Conservation (phyloP, 2,797 vertebrate species). For the Anableps anableps region DNA sequence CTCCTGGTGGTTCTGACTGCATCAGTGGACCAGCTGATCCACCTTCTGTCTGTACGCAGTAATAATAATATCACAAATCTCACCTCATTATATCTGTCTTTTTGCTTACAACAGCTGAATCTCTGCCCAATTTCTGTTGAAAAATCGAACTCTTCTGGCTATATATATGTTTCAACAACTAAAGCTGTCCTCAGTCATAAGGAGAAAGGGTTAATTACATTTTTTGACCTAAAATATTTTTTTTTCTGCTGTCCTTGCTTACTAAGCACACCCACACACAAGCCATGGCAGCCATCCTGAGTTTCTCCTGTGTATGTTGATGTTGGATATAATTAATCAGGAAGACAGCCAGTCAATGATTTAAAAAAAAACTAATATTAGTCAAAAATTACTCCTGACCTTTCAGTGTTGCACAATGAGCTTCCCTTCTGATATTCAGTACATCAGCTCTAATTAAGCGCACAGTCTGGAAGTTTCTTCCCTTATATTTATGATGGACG, state of each 20-base stretch:
- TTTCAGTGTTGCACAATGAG: slow-evolving; percentile 48
- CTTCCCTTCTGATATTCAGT: slow-evolving; percentile 52
- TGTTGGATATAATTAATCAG: slow-evolving; percentile 55
- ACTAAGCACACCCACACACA: slow-evolving; percentile 49
- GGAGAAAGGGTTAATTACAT: slow-evolving; percentile 39
- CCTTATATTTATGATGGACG: slow-evolving; percentile 44
- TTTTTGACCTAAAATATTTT: slow-evolving; percentile 22
- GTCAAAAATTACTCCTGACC: slow-evolving; percentile 68
- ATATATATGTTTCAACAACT: slow-evolving; percentile 14
- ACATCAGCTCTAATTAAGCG: slow-evolving; percentile 53
- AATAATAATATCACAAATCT: neutral
- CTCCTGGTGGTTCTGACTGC: neutral
- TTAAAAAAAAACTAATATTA: slow-evolving; percentile 55
- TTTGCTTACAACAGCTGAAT: neutral
- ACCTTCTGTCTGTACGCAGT: neutral
- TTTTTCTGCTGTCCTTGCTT: slow-evolving; percentile 10
- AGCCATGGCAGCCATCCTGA: slow-evolving; percentile 18
- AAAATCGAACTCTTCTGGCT: slow-evolving; percentile 13
- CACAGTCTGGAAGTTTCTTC: slow-evolving; percentile 39
- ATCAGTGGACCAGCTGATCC: neutral
- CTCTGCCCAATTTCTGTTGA: slow-evolving; percentile 11
- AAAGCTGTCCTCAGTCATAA: slow-evolving; percentile 17
- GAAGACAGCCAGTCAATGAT: slow-evolving; percentile 43
- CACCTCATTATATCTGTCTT: neutral
- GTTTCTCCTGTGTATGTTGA: slow-evolving; percentile 36